Percentiles rank a stretch among this genome's conserved stretches.
phyloP scores from a whole-genome alignment of 2,797 vertebrate genomes.

The Carcharodon carcharias region DNA sequence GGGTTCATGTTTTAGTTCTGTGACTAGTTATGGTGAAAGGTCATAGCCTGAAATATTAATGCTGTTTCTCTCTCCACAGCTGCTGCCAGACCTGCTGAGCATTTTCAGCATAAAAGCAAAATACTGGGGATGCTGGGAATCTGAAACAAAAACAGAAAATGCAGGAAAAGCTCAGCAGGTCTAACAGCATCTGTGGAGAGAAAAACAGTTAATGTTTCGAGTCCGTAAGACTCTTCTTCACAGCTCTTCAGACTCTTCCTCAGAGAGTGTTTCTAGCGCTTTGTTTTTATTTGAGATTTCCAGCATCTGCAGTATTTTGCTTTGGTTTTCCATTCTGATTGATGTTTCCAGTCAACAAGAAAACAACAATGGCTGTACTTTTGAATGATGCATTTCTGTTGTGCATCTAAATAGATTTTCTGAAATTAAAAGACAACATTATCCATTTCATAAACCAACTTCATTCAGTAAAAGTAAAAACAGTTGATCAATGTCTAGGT shows the following conservation, averaged over 20 bases:
- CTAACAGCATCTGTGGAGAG: too few species aligned
- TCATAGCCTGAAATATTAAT: neutral
- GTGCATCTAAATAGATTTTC: neutral
- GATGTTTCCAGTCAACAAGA: neutral
- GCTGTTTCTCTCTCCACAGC: neutral
- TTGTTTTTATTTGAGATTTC: neutral
- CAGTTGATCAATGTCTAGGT: neutral
- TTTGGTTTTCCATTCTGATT: neutral
- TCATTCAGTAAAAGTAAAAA: neutral
- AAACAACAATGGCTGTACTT: neutral
- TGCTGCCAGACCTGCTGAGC: neutral
- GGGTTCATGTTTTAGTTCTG: too few species aligned
- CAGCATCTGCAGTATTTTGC: neutral
- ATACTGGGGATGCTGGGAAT: too few species aligned
- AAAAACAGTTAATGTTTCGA: too few species aligned
- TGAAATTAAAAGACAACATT: neutral
- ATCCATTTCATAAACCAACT: neutral
- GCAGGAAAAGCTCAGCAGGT: too few species aligned
- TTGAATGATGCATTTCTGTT: neutral
- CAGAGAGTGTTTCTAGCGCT: neutral
- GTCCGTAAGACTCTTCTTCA: too few species aligned
- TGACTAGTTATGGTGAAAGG: neutral
- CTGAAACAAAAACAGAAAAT: too few species aligned
- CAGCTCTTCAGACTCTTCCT: too few species aligned
- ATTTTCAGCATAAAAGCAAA: neutral